Percentiles rank a stretch among this genome's conserved stretches.
Evolutionary conservation across 2,797 vertebrate species (phyloP).

Genomic region (Tapera naevia): DNA sequence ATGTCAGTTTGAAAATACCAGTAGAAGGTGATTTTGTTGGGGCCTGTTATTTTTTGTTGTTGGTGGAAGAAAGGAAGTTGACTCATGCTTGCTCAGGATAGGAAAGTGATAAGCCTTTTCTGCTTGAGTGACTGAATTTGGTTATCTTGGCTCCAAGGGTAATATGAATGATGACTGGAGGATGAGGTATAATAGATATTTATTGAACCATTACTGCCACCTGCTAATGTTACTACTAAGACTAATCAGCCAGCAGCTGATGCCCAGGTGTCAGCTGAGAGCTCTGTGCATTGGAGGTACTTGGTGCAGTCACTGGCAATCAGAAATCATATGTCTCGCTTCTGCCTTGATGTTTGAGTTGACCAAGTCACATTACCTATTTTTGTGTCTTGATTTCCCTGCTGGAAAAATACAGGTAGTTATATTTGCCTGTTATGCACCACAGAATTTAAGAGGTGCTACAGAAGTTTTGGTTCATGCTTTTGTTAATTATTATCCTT

Average conservation of each 20-base stretch:
- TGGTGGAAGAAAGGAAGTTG: neutral
- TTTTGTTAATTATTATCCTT: neutral
- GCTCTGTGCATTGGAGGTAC: neutral
- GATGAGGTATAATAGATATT: neutral
- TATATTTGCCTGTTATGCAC: neutral
- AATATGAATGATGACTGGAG: neutral
- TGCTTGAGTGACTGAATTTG: neutral
- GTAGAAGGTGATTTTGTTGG: neutral
- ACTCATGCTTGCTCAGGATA: neutral
- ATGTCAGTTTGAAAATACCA: neutral
- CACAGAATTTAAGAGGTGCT: neutral
- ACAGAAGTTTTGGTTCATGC: neutral
- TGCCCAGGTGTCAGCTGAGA: neutral
- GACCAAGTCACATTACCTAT: neutral
- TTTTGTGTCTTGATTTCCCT: neutral
- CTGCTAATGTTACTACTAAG: neutral
- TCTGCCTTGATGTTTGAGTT: neutral
- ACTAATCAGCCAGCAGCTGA: neutral
- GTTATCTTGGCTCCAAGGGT: neutral
- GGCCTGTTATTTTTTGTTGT: neutral
- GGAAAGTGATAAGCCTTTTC: neutral
- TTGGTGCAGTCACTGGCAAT: neutral
- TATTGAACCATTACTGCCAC: neutral
- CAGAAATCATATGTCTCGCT: neutral
- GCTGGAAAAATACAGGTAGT: neutral